Percentiles rank a stretch among this genome's conserved stretches.
phyloP scores from a whole-genome alignment of 2,888 invertebrate genomes.

The Nemotelus pantherinus region DNA sequence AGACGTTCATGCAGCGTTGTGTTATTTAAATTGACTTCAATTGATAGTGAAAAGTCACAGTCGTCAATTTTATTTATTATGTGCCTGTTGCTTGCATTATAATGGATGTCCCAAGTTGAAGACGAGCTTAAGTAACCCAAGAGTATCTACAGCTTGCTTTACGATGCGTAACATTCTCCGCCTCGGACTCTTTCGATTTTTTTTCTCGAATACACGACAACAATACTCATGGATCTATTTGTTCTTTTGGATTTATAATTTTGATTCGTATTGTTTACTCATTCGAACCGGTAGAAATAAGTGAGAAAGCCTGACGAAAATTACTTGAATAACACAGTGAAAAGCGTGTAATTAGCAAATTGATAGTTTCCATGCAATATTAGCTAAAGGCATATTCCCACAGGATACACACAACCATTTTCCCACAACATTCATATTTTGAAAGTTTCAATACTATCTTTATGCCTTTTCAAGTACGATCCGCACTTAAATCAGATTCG shows the following conservation, averaged over 20 bases:
- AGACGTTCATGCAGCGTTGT: neutral
- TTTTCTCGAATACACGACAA: slow-evolving; percentile 23
- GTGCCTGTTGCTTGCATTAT: neutral
- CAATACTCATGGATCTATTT: slow-evolving; percentile 3
- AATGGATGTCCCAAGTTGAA: neutral
- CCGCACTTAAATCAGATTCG: too few species aligned
- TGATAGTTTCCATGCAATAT: too few species aligned
- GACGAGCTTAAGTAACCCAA: neutral
- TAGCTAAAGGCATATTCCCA: too few species aligned
- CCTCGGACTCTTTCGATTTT: neutral
- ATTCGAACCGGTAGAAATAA: neutral
- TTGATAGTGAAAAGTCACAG: slow-evolving; percentile 40
- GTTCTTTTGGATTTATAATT: slow-evolving; percentile 6
- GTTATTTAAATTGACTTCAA: slow-evolving; percentile 42
- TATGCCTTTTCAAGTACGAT: too few species aligned
- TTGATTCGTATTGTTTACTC: neutral
- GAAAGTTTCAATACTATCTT: too few species aligned
- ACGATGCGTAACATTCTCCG: too few species aligned
- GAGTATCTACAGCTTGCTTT: too few species aligned
- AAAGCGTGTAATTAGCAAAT: too few species aligned
- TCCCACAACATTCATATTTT: too few species aligned
- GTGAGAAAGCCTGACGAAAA: neutral
- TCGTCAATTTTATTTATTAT: slow-evolving; percentile 32
- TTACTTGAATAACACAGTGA: neutral
- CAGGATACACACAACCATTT: too few species aligned